Percentiles rank a stretch among this genome's conserved stretches.
phyloP scores from a whole-genome alignment of 1,140 invertebrate species.

The Lutraria rhynchaena region DNA sequence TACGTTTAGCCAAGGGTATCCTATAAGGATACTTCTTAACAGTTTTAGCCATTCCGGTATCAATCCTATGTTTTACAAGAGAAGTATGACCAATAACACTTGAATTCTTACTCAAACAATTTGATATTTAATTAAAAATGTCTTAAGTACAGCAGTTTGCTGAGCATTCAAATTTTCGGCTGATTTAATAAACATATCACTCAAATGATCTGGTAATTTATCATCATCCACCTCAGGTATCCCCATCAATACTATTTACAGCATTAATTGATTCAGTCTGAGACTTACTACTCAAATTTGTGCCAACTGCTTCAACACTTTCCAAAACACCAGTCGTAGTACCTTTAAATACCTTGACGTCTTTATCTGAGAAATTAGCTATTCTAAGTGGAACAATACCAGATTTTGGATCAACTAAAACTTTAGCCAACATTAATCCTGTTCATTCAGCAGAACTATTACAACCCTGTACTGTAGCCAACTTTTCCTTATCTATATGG shows the following conservation, averaged over 20 bases:
- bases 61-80: conserved; percentile 48
- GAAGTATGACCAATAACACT: conserved; percentile 43
- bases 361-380: conserved; percentile 3
- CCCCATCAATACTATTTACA: background rate
- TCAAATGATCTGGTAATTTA: too few relatives aligned
- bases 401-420: conserved; percentile 7
- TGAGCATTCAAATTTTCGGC: too few relatives aligned
- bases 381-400: conserved; percentile 21
- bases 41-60: conserved; percentile 52
- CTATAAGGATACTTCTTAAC: too few relatives aligned
- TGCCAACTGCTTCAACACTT: too few relatives aligned
- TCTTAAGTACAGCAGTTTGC: too few relatives aligned
- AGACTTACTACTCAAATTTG: too few relatives aligned
- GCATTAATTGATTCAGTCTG: too few relatives aligned
- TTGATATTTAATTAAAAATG: conserved; percentile 48
- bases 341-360: conserved; percentile 6
- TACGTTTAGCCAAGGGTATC: too few relatives aligned
- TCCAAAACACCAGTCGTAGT: background rate
- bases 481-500: background rate
- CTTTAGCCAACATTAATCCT: conserved; percentile 24
- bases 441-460: conserved; percentile 2
- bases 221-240: too few relatives aligned
- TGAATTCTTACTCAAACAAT: conserved; percentile 46
- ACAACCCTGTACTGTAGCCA: background rate
- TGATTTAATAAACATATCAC: too few relatives aligned